Base-by-base conservation (phyloP, 2,888 invertebrate species). In the Phengaris arion region DNA sequence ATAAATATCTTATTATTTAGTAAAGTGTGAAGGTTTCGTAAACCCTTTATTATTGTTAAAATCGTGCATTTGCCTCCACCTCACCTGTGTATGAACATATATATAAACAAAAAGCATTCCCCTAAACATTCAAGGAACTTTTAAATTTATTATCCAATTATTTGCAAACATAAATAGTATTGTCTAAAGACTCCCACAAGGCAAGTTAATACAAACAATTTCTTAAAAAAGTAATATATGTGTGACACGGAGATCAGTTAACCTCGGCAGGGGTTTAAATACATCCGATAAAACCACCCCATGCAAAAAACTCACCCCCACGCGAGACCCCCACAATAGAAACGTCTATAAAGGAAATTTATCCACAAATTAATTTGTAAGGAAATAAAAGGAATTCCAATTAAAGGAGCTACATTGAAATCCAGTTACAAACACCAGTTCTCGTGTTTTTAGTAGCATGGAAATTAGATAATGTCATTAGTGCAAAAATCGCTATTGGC, bases 281-380 rank as follows among this genome's bases (percentile, higher is more conserved):
- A 92, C 90, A 89, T 89, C 89, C 91, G 91, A 93, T 93, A 92
- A 93, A 91, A 87, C 85, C 85, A 84, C 89, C 87, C 91, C 89
- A 87, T 84, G 84, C 79, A 80, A 85, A 87, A 89, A 87, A 87
- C 83, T 80, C 82, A 84, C 87, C 87, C 89, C 89, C 64, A 35
- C 64, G 35, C 45, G 22, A 52, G 52, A 52, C 35, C 64, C 59
- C 64, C 64, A 64, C 35, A 87, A 87, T 87, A 85, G 86, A 86
- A 87, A 87, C 85, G 87, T 85, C 89, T 86, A 90, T 92, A 90
- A 89, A 91, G 85, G 89, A 88, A 93, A 93, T 92, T 92, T 93
- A 92, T 93, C 90, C 89, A 85, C 89, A 92, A 93, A 93, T 93
- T 93, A 93, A 93, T 93, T 93, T 92, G 91, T 85, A 86, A 81